Conservation (phyloP, 2,113 vertebrate genomes). For the Triplophysa rosa region DNA sequence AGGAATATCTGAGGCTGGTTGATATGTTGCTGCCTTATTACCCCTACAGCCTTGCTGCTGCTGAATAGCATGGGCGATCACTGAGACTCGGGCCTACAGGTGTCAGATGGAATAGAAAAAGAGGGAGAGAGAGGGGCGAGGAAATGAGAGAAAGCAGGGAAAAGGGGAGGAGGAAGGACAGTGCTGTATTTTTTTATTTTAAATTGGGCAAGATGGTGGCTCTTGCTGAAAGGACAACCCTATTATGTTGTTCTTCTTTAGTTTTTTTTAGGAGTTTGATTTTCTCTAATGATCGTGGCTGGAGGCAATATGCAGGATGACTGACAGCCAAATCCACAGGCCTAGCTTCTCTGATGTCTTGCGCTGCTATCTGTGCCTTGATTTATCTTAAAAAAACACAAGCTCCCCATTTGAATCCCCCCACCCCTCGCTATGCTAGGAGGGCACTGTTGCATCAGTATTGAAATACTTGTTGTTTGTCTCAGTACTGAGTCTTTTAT, state of each 20-base stretch:
- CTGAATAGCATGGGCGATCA: conserved; percentile 53
- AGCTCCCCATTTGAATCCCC: conserved; percentile 45
- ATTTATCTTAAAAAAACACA: not conserved
- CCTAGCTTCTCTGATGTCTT: not conserved
- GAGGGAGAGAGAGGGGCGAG: conserved; percentile 27
- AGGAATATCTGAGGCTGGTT: conserved; percentile 69
- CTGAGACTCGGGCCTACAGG: conserved; percentile 45
- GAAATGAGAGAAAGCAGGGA: too few relatives aligned
- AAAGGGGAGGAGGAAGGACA: conserved; percentile 39
- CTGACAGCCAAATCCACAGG: conserved; percentile 21
- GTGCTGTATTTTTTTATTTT: conserved; percentile 54
- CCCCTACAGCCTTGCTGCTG: conserved; percentile 53
- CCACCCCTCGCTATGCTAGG: conserved; percentile 9
- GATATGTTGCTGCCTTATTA: conserved; percentile 72
- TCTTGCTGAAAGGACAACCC: conserved; percentile 2
- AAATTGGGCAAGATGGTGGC: conserved; percentile 48
- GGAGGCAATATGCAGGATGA: conserved; percentile 17
- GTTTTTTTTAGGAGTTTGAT: conserved; percentile 21
- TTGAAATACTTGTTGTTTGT: conserved; percentile 16
- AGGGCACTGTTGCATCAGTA: conserved; percentile 19
- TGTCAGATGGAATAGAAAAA: conserved; percentile 53
- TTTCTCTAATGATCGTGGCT: conserved; percentile 19
- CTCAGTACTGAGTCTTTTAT: not conserved
- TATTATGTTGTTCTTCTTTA: not conserved
- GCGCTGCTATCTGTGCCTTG: conserved; percentile 52